Percentiles rank a stretch among this genome's conserved stretches.
These are phyloP conservation scores for Scleropages formosus DNA, from an alignment of 2,797 vertebrate species.

Conservation along the genomic window DNA sequence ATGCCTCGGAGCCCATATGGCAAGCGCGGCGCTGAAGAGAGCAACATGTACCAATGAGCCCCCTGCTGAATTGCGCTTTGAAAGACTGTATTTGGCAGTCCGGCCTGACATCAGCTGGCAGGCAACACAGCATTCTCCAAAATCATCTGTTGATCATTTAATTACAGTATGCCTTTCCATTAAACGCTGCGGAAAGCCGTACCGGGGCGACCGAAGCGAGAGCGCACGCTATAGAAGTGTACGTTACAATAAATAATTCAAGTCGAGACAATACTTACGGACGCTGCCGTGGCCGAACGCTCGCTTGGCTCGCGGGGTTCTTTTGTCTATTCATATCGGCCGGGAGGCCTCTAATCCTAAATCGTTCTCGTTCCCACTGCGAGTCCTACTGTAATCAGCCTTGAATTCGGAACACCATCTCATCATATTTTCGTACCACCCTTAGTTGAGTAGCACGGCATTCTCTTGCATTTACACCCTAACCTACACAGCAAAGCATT, in stretches of 20 bases:
- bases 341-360: background rate
- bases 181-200: conserved; percentile 29
- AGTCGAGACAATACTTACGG: background rate
- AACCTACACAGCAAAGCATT: background rate
- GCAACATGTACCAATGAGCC: conserved; percentile 26
- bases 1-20: conserved; percentile 26
- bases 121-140: conserved; percentile 40
- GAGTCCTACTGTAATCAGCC: background rate
- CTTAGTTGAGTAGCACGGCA: too few species aligned
- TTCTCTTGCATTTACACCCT: too few species aligned
- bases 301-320: background rate
- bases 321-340: background rate
- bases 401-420: background rate
- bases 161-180: conserved; percentile 54
- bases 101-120: conserved; percentile 52
- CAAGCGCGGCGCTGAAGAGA: conserved; percentile 44
- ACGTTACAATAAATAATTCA: conserved; percentile 4
- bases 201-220: conserved; percentile 13
- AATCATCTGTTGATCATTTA: conserved; percentile 62
- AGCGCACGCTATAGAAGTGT: conserved; percentile 22
- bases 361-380: background rate
- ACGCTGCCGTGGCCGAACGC: background rate
- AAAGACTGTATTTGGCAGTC: conserved; percentile 53
- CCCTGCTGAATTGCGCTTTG: conserved; percentile 47
- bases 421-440: too few species aligned